Percentiles rank a stretch among this genome's conserved stretches.
Evolutionary conservation across 1,140 invertebrate species (phyloP).

Genomic region (Rhopalosiphum maidis): DNA sequence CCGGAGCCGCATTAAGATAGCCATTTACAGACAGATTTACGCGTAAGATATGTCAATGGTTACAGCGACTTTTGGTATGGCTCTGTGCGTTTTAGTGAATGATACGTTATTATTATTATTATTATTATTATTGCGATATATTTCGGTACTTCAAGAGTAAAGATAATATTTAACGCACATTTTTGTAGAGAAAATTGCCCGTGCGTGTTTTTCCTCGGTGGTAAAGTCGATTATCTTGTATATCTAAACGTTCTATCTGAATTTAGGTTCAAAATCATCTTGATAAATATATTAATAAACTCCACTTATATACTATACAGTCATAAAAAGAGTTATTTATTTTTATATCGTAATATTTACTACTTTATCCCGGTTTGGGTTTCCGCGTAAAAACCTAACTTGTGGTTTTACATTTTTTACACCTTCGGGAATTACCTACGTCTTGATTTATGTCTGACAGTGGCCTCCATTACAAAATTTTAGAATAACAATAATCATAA

Average conservation of each 20-base stretch:
- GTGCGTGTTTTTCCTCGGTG: background rate
- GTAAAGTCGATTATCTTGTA: background rate
- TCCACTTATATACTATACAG: background rate
- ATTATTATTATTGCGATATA: background rate
- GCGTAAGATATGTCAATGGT: background rate
- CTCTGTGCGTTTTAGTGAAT: background rate
- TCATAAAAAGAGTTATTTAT: conserved; percentile 35
- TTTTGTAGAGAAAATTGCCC: background rate
- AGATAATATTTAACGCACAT: conserved; percentile 18
- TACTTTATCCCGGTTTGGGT: background rate
- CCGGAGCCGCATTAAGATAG: background rate
- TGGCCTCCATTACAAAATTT: background rate
- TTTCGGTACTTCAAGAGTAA: background rate
- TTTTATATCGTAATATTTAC: conserved; percentile 12
- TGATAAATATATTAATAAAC: conserved; percentile 31
- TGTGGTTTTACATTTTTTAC: conserved; percentile 22
- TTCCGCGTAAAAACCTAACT: background rate
- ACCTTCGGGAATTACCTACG: conserved; percentile 31
- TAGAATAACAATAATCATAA: background rate
- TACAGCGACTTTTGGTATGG: background rate
- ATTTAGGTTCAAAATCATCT: conserved; percentile 3
- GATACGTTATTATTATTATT: background rate
- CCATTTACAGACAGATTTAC: background rate
- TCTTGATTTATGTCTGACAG: conserved; percentile 34
- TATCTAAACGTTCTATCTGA: background rate